A percentile compares a stretch with the other conserved stretches of the same genome.
Conservation (phyloP, 2,797 vertebrate species). For the Bufotes viridis region DNA sequence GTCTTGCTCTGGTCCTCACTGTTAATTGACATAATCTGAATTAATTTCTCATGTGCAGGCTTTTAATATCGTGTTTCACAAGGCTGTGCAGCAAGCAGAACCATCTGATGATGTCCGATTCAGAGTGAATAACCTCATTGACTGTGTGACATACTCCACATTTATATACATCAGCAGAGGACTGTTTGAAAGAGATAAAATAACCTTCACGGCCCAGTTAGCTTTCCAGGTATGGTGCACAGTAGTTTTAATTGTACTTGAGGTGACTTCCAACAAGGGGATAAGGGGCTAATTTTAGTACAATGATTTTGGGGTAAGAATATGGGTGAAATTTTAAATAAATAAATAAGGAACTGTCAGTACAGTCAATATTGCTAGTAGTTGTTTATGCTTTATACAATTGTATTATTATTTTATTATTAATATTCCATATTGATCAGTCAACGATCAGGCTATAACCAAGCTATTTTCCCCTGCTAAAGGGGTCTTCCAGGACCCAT, state of each 20-base stretch:
- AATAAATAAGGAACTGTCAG: neutral
- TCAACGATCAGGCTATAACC: neutral
- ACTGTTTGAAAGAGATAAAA: conserved; percentile 81
- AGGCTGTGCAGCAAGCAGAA: conserved; percentile 76
- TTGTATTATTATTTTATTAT: neutral
- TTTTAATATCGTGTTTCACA: conserved; percentile 84
- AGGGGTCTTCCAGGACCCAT: too few relatives aligned
- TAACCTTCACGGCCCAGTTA: conserved; percentile 79
- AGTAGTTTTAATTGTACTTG: conserved; percentile 16
- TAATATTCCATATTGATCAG: neutral
- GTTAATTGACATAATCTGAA: conserved; percentile 69
- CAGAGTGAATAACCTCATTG: conserved; percentile 76
- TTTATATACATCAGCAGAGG: conserved; percentile 81
- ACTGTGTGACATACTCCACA: conserved; percentile 78
- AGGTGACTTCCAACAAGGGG: neutral
- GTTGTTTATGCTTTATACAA: neutral
- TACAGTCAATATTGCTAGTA: neutral
- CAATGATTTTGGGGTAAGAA: neutral
- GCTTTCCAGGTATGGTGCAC: conserved; percentile 73
- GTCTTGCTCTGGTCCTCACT: conserved; percentile 26
- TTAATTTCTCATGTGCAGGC: conserved; percentile 70
- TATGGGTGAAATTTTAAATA: neutral
- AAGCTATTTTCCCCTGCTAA: too few relatives aligned
- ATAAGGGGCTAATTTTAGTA: neutral
- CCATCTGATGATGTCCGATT: conserved; percentile 72